A percentile compares a stretch with the other conserved stretches of the same genome.
Conservation (phyloP, 2,888 invertebrate species). For the Didymodactylos carnosus region DNA sequence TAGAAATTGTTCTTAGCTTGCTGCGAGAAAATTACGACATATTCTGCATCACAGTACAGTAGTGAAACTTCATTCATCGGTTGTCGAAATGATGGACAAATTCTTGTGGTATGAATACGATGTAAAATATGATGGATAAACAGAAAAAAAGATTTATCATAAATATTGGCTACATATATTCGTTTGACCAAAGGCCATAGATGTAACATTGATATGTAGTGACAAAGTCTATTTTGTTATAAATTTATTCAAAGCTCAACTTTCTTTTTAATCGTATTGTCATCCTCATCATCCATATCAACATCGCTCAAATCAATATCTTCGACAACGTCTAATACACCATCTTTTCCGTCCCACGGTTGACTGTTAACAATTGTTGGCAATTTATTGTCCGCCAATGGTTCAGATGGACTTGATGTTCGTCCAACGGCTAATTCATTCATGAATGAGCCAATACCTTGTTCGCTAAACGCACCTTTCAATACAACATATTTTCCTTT, state of each 20-base stretch:
- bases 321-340: conserved; percentile 6
- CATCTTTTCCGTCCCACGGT: conserved; percentile 81
- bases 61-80: too few relatives aligned
- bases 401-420: conserved; percentile 3
- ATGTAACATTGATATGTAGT: too few relatives aligned
- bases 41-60: too few relatives aligned
- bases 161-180: too few relatives aligned
- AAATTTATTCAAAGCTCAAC: not conserved
- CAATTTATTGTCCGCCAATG: conserved; percentile 34
- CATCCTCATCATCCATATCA: conserved; percentile 10
- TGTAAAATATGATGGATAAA: too few relatives aligned
- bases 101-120: too few relatives aligned
- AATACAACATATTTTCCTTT: conserved; percentile 87
- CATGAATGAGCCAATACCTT: conserved; percentile 84
- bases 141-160: too few relatives aligned
- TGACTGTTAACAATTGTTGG: conserved; percentile 49
- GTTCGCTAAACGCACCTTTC: conserved; percentile 73
- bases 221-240: too few relatives aligned
- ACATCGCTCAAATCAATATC: conserved; percentile 15
- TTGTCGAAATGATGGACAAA: too few relatives aligned
- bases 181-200: too few relatives aligned
- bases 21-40: too few relatives aligned
- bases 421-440: conserved; percentile 18
- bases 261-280: not conserved
- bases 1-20: too few relatives aligned